Evolutionary conservation across 2,113 vertebrate species (phyloP).

Genomic region (Ammodytes marinus): DNA sequence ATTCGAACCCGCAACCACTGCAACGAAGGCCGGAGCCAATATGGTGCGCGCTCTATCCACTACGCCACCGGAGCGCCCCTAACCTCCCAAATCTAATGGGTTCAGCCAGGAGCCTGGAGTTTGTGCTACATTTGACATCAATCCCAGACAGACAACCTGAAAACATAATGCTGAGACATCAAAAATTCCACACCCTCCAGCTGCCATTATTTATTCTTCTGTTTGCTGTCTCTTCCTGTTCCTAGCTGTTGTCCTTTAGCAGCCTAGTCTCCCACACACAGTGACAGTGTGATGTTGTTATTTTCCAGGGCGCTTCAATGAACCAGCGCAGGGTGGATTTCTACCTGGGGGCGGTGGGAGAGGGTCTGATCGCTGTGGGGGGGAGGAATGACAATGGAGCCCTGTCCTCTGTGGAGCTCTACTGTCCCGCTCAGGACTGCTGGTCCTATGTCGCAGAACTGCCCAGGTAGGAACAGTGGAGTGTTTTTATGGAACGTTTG

Average conservation of each 20-base stretch:
- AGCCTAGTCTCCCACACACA: background rate
- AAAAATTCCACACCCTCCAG: background rate
- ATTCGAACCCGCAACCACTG: too few species aligned
- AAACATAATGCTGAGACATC: background rate
- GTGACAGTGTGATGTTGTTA: conserved; percentile 14
- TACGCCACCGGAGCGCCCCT: too few species aligned
- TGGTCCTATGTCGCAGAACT: conserved; percentile 93
- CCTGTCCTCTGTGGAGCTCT: conserved; percentile 92
- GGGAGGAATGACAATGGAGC: conserved; percentile 93
- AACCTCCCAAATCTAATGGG: too few species aligned
- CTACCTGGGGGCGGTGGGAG: conserved; percentile 90
- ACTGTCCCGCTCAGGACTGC: conserved; percentile 90
- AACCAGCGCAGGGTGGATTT: conserved; percentile 94
- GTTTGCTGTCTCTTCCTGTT: background rate
- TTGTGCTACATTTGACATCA: too few species aligned
- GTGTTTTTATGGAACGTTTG: too few species aligned
- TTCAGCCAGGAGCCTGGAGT: too few species aligned
- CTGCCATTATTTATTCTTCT: background rate
- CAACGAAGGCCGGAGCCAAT: too few species aligned
- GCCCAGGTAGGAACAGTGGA: conserved; percentile 85
- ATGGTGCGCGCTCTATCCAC: too few species aligned
- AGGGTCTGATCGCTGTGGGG: conserved; percentile 93
- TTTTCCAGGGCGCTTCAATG: conserved; percentile 91
- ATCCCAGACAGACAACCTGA: too few species aligned
- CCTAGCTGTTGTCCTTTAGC: background rate